Base-by-base conservation (phyloP, 2,888 invertebrate species). In the Catonia carolina region DNA sequence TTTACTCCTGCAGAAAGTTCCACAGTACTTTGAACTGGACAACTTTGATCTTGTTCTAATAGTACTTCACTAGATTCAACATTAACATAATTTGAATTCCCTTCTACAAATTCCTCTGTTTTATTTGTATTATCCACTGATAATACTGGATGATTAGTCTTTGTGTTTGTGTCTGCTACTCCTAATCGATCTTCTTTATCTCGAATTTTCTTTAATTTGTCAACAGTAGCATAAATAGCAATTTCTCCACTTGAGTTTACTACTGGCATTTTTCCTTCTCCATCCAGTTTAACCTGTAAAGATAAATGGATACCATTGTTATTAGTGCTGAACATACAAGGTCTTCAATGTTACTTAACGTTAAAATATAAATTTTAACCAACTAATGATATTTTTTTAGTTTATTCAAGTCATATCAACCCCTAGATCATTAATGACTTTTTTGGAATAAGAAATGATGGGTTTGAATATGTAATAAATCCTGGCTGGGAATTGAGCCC, bases 151-250 rank as follows among this genome's bases (percentile, higher is more conserved):
- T 4, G 27, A 27, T 18, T 27, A 47, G 8, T 18, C 2, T 14
- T 27, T 15, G 15, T 2, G 10, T 39, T 58, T n/a, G 53, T 31
- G n/a, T 56, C 8, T 27, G 8, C 8, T 8, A 27, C 8, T 27
- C 27, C 27, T 27, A 27, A 27, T 27, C 27, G 4, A 6, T 27
- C 27, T 27, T 27, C 27, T 8, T 27, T 27, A 8, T 27, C 27
- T 6, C 27, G 27, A 5, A 57, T 54, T 58, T 64, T 64, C 48
- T 64, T 64, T n/a, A 60, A 58, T 63, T 84, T 76, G 67, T 85
- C 85, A 31, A 85, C 80, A 5, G 85, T 85, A 8, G 86, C 84
- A 67, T 87, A 88, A 20, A 88, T 77, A 1, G 83, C 82, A 65
- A 77, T 64, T 51, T 75, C 75, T 2, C 75, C 75, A 55, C 69